Percentiles rank a stretch among this genome's conserved stretches.
Conservation (phyloP, 2,888 invertebrate species). For the Yponomeuta sedellus region DNA sequence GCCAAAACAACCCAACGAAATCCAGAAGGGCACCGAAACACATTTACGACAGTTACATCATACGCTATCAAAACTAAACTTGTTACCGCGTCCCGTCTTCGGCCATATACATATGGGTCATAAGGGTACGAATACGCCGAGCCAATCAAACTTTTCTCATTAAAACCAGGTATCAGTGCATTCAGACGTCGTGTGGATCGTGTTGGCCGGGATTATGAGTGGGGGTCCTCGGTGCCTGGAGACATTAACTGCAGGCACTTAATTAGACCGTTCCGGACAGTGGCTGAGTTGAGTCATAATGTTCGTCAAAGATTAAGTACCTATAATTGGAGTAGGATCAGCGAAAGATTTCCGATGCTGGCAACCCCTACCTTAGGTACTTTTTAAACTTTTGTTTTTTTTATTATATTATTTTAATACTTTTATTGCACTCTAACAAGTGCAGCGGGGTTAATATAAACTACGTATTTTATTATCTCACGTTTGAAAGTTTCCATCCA, state of each 20-base stretch:
- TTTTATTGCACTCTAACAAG: no score
- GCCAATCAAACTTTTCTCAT: conserved; percentile 11
- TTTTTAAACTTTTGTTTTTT: no score
- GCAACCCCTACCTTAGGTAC: no score
- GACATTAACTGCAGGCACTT: conserved; percentile 64
- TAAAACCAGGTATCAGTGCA: not conserved
- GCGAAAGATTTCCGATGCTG: no score
- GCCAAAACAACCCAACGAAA: no score
- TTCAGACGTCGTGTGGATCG: not conserved
- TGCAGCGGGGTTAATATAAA: no score
- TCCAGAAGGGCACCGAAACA: not conserved
- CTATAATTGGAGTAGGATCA: not conserved
- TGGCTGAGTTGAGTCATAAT: conserved; percentile 38
- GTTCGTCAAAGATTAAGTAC: conserved; percentile 34
- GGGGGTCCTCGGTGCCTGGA: conserved; percentile 25
- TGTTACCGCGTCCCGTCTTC: not conserved
- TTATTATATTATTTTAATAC: no score
- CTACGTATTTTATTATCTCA: not conserved
- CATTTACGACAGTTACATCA: not conserved
- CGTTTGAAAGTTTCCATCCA: no score
- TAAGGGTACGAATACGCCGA: not conserved
- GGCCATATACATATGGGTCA: not conserved
- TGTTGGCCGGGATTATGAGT: conserved; percentile 13
- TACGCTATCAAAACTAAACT: not conserved
- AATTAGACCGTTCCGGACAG: conserved; percentile 57